Conservation (phyloP, 1,140 invertebrate genomes). For the Conopomorpha cramerella region DNA sequence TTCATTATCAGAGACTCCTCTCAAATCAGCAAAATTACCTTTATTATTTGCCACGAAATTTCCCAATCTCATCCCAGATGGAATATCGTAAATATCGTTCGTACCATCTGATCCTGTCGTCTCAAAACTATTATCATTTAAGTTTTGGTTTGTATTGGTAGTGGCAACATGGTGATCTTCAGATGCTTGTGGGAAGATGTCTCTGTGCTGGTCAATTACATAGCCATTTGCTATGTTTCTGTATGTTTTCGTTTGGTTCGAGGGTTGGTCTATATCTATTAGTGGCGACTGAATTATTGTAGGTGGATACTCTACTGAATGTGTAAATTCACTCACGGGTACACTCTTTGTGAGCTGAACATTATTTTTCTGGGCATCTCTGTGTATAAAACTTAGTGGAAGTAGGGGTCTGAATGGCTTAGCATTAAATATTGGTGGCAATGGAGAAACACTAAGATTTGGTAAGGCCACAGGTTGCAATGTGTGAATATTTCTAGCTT, state of each 20-base stretch:
- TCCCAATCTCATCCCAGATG: slow-evolving; percentile 16
- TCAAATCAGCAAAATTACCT: slow-evolving; percentile 34
- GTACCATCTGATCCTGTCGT: slow-evolving; percentile 27
- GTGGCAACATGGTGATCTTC: slow-evolving; percentile 42
- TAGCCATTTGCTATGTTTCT: slow-evolving; percentile 36
- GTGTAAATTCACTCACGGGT: slow-evolving; percentile 64
- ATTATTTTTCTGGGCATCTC: slow-evolving; percentile 21
- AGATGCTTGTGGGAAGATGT: slow-evolving; percentile 50
- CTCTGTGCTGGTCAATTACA: slow-evolving; percentile 28
- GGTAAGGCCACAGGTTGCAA: slow-evolving; percentile 60
- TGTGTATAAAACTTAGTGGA: slow-evolving; percentile 13
- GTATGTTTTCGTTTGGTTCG: slow-evolving; percentile 33
- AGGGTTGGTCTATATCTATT: slow-evolving; percentile 59
- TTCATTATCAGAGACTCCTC: slow-evolving; percentile 40
- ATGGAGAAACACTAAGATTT: slow-evolving; percentile 54
- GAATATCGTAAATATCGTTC: slow-evolving; percentile 38
- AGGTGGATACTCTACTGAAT: slow-evolving; percentile 68
- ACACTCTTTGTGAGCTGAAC: slow-evolving; percentile 65
- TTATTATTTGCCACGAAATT: slow-evolving; percentile 27
- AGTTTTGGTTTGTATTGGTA: slow-evolving; percentile 24
- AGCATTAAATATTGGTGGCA: slow-evolving; percentile 64
- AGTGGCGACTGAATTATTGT: slow-evolving; percentile 66
- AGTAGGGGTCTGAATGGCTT: slow-evolving; percentile 54
- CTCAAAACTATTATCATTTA: slow-evolving; percentile 38
- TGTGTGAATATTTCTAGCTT: slow-evolving; percentile 46